These are phyloP conservation scores for Cylas formicarius DNA, from an alignment of 1,140 invertebrate species.

Conservation along the genomic window DNA sequence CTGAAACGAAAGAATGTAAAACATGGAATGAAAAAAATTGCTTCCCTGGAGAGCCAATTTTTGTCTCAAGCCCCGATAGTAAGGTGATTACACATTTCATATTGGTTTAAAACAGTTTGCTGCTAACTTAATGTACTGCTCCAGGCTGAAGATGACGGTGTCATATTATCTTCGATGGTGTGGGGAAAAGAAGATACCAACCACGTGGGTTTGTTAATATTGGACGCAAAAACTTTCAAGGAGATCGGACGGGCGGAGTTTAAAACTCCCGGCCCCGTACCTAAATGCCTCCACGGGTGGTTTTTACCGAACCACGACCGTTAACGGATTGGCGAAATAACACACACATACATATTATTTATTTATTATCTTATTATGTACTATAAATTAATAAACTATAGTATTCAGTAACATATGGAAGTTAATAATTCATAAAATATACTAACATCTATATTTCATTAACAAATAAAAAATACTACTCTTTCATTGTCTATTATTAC, in stretches of 20 bases:
- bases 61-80: slow-evolving; percentile 62
- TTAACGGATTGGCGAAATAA: no score
- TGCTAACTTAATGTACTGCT: no score
- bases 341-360: no score
- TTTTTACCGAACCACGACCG: slow-evolving; percentile 45
- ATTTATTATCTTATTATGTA: no score
- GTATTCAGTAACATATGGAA: slow-evolving; percentile 21
- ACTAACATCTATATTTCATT: slow-evolving; percentile 19
- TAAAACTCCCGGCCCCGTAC: slow-evolving; percentile 59
- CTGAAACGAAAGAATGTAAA: slow-evolving; percentile 51
- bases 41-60: slow-evolving; percentile 83
- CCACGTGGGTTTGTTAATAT: slow-evolving; percentile 58
- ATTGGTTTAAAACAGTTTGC: no score
- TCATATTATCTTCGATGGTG: slow-evolving; percentile 62
- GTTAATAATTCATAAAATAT: slow-evolving; percentile 27
- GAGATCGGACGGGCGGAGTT: slow-evolving; percentile 64
- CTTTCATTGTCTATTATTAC: slow-evolving; percentile 15
- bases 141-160: slow-evolving; percentile 67
- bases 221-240: slow-evolving; percentile 58
- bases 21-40: slow-evolving; percentile 66
- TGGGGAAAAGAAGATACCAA: slow-evolving; percentile 54
- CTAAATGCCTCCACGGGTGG: slow-evolving; percentile 78
- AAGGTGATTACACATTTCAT: slow-evolving; percentile 49
- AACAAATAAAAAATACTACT: slow-evolving; percentile 14
- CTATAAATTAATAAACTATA: slow-evolving; percentile 23